phyloP scores from a whole-genome alignment of 2,797 vertebrate genomes.

The Sylvia borin region DNA sequence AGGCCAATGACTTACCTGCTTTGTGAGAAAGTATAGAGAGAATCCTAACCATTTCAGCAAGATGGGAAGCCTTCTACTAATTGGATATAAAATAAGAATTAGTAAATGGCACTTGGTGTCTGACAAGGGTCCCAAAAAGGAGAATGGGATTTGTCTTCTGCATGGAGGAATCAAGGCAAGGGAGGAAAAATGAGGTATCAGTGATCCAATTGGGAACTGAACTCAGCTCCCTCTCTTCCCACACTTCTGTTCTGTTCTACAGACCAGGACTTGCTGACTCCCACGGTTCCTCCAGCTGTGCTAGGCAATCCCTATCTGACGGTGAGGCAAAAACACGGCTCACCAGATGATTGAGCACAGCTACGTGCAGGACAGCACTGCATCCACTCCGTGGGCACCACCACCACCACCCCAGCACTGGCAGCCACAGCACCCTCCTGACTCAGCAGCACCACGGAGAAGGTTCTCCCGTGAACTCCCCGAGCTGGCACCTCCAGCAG shows the following conservation, averaged over 20 bases:
- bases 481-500: background rate
- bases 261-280: background rate
- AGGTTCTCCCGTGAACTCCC: background rate
- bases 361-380: background rate
- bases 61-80: background rate
- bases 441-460: background rate
- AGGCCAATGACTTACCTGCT: background rate
- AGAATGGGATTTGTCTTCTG: background rate
- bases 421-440: background rate
- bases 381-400: background rate
- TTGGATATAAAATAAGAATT: background rate
- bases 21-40: background rate
- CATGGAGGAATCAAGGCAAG: background rate
- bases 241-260: background rate
- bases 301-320: background rate
- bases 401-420: background rate
- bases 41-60: background rate
- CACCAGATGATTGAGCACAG: background rate
- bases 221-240: background rate
- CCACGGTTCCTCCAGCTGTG: background rate
- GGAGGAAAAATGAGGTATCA: background rate
- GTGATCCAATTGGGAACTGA: background rate
- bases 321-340: background rate
- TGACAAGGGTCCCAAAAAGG: background rate
- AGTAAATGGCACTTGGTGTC: background rate